Base-by-base conservation (phyloP, 35 echinoderm and acorn worm genomes). In the Strongylocentrotus purpuratus region DNA sequence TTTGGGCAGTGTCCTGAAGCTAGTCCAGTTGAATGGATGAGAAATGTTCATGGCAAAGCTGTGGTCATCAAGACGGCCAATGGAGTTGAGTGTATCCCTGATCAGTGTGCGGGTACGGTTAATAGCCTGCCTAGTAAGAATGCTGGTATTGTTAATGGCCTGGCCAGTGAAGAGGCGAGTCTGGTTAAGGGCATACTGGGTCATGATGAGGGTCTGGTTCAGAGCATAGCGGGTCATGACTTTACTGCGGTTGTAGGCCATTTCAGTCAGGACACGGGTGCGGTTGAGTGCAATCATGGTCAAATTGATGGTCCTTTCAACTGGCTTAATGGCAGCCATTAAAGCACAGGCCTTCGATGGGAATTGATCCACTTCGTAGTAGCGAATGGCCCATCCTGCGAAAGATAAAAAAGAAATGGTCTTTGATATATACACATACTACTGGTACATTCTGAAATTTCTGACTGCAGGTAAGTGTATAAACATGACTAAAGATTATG, bases 1-100 rank as follows among this genome's bases (percentile, higher is more conserved):
- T 18, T 78, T 95, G 32, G 98, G 98, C 18, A 95, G 33, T 22
- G 85, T 70, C 15, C 97, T 70, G 98, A 99, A 99, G 95, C 97
- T 99, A 58, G 98, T 97, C 95, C 96, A 97, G 95, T 96, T 96
- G 45, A 99, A 88, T 85, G 98, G 98, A 94, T 99, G 98, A 90
- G 70, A 95, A 92, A 97, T 96, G 95, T 99, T 97, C 92, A 99
- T 95, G 31, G 98, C 94, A 94, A 97, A 95, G 95, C 98, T 99
- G 96, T 97, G 89, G 86, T 97, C 85, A 33, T 95, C 97, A 94
- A 97, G 65, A 65, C 46, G 93, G 47, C 96, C 94, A 45, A 97
- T 95, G 18, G 50, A 92, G 92, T 97, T 95, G 65, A 97, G 31
- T 20, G 96, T 93, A 31, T 96, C 88, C 45, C 55, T 94, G 47